A percentile compares a stretch with the other conserved stretches of the same genome.
Conservation (phyloP, 2,888 invertebrate genomes). For the Linyphia triangularis region DNA sequence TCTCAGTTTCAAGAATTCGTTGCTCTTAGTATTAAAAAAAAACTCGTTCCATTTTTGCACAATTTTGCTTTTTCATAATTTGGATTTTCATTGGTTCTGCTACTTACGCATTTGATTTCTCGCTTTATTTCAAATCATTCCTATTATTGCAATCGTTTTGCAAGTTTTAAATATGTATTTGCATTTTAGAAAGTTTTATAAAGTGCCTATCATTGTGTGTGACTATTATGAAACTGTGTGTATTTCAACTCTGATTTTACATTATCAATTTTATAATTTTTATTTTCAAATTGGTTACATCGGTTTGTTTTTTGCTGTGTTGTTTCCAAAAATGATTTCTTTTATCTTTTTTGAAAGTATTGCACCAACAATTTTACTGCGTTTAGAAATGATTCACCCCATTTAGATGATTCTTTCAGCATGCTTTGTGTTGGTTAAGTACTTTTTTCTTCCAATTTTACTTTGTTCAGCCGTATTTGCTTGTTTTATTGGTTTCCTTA, state of each 20-base stretch:
- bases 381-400: slow-evolving; percentile 8
- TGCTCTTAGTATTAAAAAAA: slow-evolving; percentile 16
- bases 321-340: slow-evolving; percentile 17
- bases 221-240: neutral
- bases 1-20: slow-evolving; percentile 23
- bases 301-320: slow-evolving; percentile 19
- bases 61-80: slow-evolving; percentile 36
- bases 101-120: slow-evolving; percentile 61
- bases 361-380: neutral
- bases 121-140: slow-evolving; percentile 18
- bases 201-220: slow-evolving; percentile 21
- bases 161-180: slow-evolving; percentile 8
- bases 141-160: neutral
- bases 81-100: slow-evolving; percentile 68
- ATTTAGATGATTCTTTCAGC: slow-evolving; percentile 5
- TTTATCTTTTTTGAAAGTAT: slow-evolving; percentile 26
- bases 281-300: neutral
- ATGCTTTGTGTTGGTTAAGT: slow-evolving; percentile 47
- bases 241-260: slow-evolving; percentile 22
- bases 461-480: slow-evolving; percentile 20
- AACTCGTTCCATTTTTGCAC: slow-evolving; percentile 27
- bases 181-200: neutral
- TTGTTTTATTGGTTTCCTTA: slow-evolving; percentile 71
- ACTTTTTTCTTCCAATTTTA: slow-evolving; percentile 12
- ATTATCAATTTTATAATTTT: slow-evolving; percentile 29